These are phyloP conservation scores for Phyllotreta cruciferae DNA, from an alignment of 2,888 invertebrate genomes.

Conservation along the genomic window DNA sequence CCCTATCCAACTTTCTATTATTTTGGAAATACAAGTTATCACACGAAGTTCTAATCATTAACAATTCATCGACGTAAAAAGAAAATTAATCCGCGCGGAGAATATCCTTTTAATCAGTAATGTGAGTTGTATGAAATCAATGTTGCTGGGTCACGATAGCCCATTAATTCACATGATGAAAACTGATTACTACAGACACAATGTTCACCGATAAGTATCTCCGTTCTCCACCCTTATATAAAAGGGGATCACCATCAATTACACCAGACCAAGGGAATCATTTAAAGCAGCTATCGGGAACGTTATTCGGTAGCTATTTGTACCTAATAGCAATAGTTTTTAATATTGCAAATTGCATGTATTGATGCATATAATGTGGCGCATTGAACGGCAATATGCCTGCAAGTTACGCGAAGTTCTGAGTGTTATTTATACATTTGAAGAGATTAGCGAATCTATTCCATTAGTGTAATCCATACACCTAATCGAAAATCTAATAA, in stretches of 20 bases:
- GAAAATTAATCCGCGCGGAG: constrained; percentile 21
- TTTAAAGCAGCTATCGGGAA: constrained; percentile 17
- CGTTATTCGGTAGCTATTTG: constrained; percentile 24
- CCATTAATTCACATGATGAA: constrained; percentile 30
- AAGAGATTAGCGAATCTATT: no score
- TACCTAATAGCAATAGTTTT: constrained; percentile 18
- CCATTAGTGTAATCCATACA: no score
- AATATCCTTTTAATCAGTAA: constrained; percentile 19
- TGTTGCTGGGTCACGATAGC: constrained; percentile 30
- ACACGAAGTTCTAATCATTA: no score
- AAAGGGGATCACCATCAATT: constrained; percentile 21
- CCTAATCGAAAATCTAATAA: no score
- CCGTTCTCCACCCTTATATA: constrained; percentile 20
- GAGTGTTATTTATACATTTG: no score
- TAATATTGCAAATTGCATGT: no score
- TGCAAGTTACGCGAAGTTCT: no score
- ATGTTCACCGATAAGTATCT: constrained; percentile 30
- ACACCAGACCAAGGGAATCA: constrained; percentile 21
- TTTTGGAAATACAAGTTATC: no score
- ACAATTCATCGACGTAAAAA: background rate
- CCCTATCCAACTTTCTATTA: no score
- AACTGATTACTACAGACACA: constrained; percentile 26
- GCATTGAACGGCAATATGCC: no score
- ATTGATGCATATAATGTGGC: no score
- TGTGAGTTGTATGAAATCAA: constrained; percentile 22